These are phyloP conservation scores for Corvus hawaiiensis DNA, from an alignment of 2,113 vertebrate species.

Conservation along the genomic window DNA sequence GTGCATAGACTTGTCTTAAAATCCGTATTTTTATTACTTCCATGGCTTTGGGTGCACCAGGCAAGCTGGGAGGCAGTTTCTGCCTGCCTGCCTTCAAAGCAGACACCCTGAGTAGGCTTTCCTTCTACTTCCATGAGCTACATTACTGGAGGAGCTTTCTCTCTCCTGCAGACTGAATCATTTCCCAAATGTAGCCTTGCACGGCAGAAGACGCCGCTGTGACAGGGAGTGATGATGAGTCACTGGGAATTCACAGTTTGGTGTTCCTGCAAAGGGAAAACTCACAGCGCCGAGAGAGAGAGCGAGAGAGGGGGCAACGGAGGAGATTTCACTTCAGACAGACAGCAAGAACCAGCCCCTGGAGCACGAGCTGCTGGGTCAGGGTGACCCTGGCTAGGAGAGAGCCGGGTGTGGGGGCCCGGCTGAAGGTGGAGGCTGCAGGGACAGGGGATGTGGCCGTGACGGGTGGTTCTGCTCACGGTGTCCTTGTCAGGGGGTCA, in stretches of 20 bases:
- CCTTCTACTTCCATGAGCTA: slow-evolving; percentile 4
- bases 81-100: not conserved
- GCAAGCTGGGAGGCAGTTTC: not conserved
- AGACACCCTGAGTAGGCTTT: not conserved
- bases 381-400: not conserved
- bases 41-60: not conserved
- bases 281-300: not conserved
- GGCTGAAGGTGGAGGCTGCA: rapidly evolving
- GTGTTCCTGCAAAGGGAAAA: slow-evolving; percentile 47
- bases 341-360: not conserved
- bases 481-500: not conserved
- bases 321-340: not conserved
- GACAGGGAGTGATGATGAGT: slow-evolving; percentile 65
- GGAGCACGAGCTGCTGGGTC: not conserved
- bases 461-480: rapidly evolving
- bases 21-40: not conserved
- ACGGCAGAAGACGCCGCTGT: slow-evolving; percentile 39
- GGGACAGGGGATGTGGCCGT: rapidly evolving
- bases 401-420: rapidly evolving
- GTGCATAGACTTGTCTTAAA: not conserved
- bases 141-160: slow-evolving; percentile 32
- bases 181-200: slow-evolving; percentile 62
- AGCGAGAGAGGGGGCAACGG: not conserved
- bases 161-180: slow-evolving; percentile 58
- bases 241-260: slow-evolving; percentile 45